Base-by-base conservation (phyloP, 2,888 invertebrate species). In the Chrysotoxum bicinctum region DNA sequence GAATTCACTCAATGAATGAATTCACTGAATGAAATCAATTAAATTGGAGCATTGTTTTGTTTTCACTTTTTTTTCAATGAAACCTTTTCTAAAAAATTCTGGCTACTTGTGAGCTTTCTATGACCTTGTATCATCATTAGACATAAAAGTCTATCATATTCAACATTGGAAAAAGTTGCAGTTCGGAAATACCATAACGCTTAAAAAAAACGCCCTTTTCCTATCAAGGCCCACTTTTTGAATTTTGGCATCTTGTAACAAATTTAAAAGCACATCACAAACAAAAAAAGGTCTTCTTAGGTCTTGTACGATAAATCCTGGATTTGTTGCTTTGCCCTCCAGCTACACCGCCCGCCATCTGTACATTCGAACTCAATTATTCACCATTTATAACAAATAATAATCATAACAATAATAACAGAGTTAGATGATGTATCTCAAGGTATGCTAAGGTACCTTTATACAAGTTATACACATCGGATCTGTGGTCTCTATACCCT, bases 311-410 rank as follows among this genome's bases (percentile, higher is more conserved):
- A 82, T 82, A 82, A 82, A 82, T 82, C 78, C 77, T 78, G 40
- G 54, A 77, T 62, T 66, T 50, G 64, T 21, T 64, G 14, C 45
- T 10, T 21, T 35, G 35, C 32, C 37, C 19, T n/a, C 21, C 8
- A 56, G 56, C 56, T n/a, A 9, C 60, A 35, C 52, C 19, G 0
- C 45, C 12, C 45, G 0, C 64, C 81, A 4, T 37, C 19, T 66
- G 54, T 66, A 60, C 54, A 74, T 56, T 66, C 72, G 68, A 68
- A 76, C 74, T 75, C 83, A 79, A 79, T 84, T 84, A 79, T 79
- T 79, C 70, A 79, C 69, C 77, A 70, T 79, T 72, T 84, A 84
- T 84, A 75, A 79, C 75, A 84, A 79, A 84, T 84, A 84, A 79
- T 72, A 84, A 80, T 84, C 84, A 68, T 72, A 79, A 75, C 78